These are phyloP conservation scores for Ooceraea biroi DNA, from an alignment of 1,140 invertebrate species.

Conservation along the genomic window DNA sequence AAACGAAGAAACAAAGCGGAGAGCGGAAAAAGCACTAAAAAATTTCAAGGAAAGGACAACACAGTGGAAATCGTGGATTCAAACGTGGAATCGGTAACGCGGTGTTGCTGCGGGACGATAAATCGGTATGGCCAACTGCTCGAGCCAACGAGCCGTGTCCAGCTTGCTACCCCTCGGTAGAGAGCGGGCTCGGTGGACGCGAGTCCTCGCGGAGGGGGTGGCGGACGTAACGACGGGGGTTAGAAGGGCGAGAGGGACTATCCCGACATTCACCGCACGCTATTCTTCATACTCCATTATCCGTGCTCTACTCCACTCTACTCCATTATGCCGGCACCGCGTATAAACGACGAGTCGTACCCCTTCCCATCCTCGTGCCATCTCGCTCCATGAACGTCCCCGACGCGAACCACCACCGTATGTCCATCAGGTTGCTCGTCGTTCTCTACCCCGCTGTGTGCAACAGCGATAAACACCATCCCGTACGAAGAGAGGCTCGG, in stretches of 20 bases:
- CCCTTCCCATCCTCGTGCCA: not conserved
- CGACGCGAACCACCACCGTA: slow-evolving; percentile 65
- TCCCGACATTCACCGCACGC: slow-evolving; percentile 79
- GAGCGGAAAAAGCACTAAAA: slow-evolving; percentile 32
- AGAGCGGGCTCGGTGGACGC: slow-evolving; percentile 32
- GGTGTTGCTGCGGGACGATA: slow-evolving; percentile 74
- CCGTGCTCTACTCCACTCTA: slow-evolving; percentile 84
- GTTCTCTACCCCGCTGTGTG: slow-evolving; percentile 55
- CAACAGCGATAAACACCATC: slow-evolving; percentile 74
- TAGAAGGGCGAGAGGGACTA: slow-evolving; percentile 59
- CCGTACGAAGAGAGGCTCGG: slow-evolving; percentile 44
- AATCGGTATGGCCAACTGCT: slow-evolving; percentile 82
- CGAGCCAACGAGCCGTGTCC: slow-evolving; percentile 83
- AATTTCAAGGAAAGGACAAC: slow-evolving; percentile 5
- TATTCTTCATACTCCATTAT: slow-evolving; percentile 86
- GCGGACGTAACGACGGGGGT: slow-evolving; percentile 30
- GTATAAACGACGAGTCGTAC: slow-evolving; percentile 83
- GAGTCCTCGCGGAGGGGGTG: slow-evolving; percentile 3
- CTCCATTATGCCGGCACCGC: slow-evolving; percentile 84
- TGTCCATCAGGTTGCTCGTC: slow-evolving; percentile 75
- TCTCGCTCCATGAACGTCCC: too few species aligned
- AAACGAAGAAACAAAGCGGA: not conserved
- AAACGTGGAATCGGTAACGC: slow-evolving; percentile 68
- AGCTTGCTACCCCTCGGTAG: slow-evolving; percentile 66
- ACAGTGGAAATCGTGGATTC: slow-evolving; percentile 64